phyloP scores from a whole-genome alignment of 2,113 vertebrate species.

The Cnemophilus loriae region DNA sequence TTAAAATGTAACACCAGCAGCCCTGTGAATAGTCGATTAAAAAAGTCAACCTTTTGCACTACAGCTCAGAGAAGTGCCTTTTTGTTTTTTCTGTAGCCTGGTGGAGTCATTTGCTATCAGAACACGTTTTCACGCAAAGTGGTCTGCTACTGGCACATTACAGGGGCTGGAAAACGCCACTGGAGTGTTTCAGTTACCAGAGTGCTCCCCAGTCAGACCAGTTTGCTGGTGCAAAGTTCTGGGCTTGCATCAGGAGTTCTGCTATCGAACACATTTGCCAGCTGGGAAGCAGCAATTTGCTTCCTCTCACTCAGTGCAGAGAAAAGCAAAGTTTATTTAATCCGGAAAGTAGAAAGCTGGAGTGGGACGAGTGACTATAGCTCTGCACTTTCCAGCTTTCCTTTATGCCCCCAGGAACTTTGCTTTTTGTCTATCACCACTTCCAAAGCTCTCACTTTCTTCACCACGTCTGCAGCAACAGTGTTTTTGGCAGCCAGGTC shows the following conservation, averaged over 20 bases:
- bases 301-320: neutral
- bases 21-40: neutral
- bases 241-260: neutral
- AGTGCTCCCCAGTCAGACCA: neutral
- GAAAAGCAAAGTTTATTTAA: neutral
- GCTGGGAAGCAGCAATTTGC: neutral
- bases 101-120: neutral
- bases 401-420: neutral
- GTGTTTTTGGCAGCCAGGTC: neutral
- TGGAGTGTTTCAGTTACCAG: neutral
- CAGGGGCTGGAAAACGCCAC: neutral
- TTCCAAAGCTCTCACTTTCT: neutral
- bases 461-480: neutral
- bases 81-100: neutral
- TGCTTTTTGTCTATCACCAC: neutral
- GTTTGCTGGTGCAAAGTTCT: neutral
- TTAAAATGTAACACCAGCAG: slow-evolving; percentile 42
- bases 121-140: neutral
- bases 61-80: neutral
- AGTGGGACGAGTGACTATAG: neutral
- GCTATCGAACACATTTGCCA: neutral
- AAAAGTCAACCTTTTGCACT: slow-evolving; percentile 33
- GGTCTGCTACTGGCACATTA: neutral
- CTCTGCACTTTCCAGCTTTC: neutral
- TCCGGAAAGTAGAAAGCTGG: neutral